Conservation (phyloP, 1,140 invertebrate genomes). For the Drosophila pandora region DNA sequence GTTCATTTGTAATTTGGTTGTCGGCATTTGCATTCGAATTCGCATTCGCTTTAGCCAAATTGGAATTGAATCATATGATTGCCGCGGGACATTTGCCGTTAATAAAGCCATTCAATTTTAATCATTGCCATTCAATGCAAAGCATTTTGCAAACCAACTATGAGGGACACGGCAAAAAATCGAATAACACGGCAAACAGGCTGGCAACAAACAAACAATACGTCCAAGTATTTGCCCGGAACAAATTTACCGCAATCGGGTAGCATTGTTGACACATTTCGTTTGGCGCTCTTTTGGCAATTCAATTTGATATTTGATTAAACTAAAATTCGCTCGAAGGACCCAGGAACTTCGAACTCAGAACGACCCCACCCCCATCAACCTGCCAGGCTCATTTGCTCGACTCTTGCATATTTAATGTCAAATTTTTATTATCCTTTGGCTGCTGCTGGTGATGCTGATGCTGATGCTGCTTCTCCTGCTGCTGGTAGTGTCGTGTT, state of each 20-base stretch:
- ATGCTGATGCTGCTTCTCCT: constrained; percentile 21
- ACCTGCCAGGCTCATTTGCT: constrained; percentile 58
- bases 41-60: constrained; percentile 42
- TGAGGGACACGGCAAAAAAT: neutral
- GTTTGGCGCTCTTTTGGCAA: constrained; percentile 57
- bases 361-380: no score
- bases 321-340: constrained; percentile 43
- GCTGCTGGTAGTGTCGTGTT: constrained; percentile 24
- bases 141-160: constrained; percentile 25
- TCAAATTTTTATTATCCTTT: constrained; percentile 72
- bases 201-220: constrained; percentile 26
- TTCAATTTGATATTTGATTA: constrained; percentile 76
- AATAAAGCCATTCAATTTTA: constrained; percentile 75
- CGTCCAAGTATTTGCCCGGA: constrained; percentile 37
- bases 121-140: constrained; percentile 58
- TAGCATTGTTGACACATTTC: constrained; percentile 44
- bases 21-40: constrained; percentile 42
- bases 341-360: neutral
- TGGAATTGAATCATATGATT: constrained; percentile 69
- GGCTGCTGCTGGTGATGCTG: constrained; percentile 13
- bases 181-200: constrained; percentile 7
- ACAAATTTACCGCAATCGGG: constrained; percentile 51
- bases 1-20: constrained; percentile 63
- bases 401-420: constrained; percentile 75
- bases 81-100: constrained; percentile 66